A percentile compares a stretch with the other conserved stretches of the same genome.
Conservation (phyloP, 2,888 invertebrate species). For the Chloroclysta siterata region DNA sequence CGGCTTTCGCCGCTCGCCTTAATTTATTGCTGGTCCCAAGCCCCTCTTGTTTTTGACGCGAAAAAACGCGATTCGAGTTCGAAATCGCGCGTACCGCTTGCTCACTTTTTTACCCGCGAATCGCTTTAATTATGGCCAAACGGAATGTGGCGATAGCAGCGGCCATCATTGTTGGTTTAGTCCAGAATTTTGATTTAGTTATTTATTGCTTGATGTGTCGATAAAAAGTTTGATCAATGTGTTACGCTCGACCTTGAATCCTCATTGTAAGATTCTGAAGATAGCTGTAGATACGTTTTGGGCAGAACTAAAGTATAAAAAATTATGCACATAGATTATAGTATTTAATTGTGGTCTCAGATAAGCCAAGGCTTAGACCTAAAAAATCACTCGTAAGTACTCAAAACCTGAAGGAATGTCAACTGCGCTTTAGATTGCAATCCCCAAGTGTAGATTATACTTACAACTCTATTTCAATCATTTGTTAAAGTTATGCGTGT, state of each 20-base stretch:
- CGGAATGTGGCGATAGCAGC: slow-evolving; percentile 47
- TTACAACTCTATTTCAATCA: too few relatives aligned
- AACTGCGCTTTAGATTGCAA: too few relatives aligned
- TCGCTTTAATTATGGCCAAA: slow-evolving; percentile 77
- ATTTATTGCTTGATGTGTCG: slow-evolving; percentile 31
- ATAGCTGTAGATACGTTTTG: background rate
- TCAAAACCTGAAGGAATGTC: too few relatives aligned
- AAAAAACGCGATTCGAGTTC: slow-evolving; percentile 66
- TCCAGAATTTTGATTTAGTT: slow-evolving; percentile 34
- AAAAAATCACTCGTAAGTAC: too few relatives aligned
- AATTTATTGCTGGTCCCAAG: slow-evolving; percentile 77
- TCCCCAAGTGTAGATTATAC: too few relatives aligned
- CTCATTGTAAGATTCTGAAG: background rate
- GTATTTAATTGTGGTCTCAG: too few relatives aligned
- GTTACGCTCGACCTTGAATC: slow-evolving; percentile 24
- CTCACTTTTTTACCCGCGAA: slow-evolving; percentile 71
- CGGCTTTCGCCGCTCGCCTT: slow-evolving; percentile 76
- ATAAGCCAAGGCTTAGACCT: too few relatives aligned
- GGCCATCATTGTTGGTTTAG: slow-evolving; percentile 37
- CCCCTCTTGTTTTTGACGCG: slow-evolving; percentile 71
- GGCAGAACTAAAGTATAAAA: background rate
- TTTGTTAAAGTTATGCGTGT: background rate
- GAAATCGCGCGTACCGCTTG: slow-evolving; percentile 61
- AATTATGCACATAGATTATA: too few relatives aligned
- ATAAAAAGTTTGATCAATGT: slow-evolving; percentile 34